phyloP scores from a whole-genome alignment of 2,888 invertebrate genomes.

The Nephrotoma appendiculata region DNA sequence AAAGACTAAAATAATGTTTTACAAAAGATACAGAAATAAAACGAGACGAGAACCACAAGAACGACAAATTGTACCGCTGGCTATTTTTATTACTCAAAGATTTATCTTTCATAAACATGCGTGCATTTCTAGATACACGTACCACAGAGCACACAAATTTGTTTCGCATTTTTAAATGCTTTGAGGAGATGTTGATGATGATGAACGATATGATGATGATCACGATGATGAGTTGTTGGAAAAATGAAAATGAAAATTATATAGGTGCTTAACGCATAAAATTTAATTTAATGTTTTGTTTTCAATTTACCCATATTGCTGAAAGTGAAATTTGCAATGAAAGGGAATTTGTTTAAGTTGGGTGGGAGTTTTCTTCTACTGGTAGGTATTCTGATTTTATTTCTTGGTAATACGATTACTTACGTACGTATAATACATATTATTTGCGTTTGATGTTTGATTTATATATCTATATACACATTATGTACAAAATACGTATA shows the following conservation, averaged over 20 bases:
- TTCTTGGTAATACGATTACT: too few relatives aligned
- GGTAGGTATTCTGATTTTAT: not conserved
- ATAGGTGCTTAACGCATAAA: not conserved
- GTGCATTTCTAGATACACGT: not conserved
- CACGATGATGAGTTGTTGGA: not conserved
- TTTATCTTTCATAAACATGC: not conserved
- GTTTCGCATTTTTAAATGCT: not conserved
- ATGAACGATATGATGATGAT: not conserved
- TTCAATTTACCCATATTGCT: not conserved
- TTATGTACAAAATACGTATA: too few relatives aligned
- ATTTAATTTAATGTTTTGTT: not conserved
- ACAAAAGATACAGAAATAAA: not conserved
- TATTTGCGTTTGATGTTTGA: too few relatives aligned
- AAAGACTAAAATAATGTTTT: too few relatives aligned
- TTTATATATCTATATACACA: too few relatives aligned
- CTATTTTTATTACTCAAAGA: not conserved
- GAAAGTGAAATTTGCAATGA: not conserved
- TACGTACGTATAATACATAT: too few relatives aligned
- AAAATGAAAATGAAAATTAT: not conserved
- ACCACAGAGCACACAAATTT: not conserved
- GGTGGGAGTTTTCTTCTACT: not conserved
- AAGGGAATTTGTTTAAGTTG: not conserved
- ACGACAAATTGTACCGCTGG: not conserved
- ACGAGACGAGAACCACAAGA: not conserved
- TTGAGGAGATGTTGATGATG: not conserved